Conservation (phyloP, 2,888 invertebrate species). For the Ochropacha duplaris region DNA sequence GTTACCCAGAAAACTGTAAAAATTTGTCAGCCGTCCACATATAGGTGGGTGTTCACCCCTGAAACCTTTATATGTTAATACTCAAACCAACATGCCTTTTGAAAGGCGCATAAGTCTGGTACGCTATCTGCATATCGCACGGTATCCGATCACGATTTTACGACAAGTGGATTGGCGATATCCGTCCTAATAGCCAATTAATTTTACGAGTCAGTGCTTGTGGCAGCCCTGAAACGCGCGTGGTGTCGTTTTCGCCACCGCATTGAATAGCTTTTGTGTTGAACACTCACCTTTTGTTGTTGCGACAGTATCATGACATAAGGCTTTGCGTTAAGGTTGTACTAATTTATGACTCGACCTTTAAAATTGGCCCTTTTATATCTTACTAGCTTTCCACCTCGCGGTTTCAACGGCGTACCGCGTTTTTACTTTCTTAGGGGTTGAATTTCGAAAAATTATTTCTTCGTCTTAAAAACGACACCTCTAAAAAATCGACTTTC, state of each 20-base stretch:
- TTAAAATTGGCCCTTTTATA: conserved; percentile 45
- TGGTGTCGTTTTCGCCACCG: conserved; percentile 33
- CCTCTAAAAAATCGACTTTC: too few species aligned
- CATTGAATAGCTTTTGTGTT: conserved; percentile 59
- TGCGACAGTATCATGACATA: conserved; percentile 52
- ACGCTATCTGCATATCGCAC: conserved; percentile 33
- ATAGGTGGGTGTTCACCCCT: neutral
- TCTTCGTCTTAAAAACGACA: too few species aligned
- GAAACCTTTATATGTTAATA: neutral
- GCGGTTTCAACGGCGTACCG: too few species aligned
- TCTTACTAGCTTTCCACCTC: too few species aligned
- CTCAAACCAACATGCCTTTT: conserved; percentile 21
- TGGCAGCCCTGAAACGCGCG: conserved; percentile 24
- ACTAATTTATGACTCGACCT: conserved; percentile 53
- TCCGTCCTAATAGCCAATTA: conserved; percentile 50
- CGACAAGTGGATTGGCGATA: conserved; percentile 40
- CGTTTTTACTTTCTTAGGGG: too few species aligned
- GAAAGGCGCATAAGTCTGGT: conserved; percentile 15
- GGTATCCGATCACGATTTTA: conserved; percentile 46
- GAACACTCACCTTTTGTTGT: conserved; percentile 63
- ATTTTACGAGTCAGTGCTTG: conserved; percentile 46
- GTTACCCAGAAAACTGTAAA: too few species aligned
- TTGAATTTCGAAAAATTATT: too few species aligned
- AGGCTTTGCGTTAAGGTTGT: conserved; percentile 49
- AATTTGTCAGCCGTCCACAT: neutral